Base-by-base conservation (phyloP, 2,113 vertebrate species). In the Psilopogon haemacephalus region DNA sequence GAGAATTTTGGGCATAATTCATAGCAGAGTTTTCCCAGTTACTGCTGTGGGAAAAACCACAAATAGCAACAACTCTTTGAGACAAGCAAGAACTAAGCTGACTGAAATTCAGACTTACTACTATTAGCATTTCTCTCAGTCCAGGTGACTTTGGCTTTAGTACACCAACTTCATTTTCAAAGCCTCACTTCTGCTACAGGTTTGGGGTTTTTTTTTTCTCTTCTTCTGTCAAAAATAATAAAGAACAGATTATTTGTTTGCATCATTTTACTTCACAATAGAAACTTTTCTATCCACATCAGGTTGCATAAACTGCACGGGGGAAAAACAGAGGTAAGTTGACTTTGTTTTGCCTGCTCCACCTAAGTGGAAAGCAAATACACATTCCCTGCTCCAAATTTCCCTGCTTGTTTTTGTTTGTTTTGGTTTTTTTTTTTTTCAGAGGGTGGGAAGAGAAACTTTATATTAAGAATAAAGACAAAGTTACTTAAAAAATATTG, bases 81-180 rank as follows among this genome's bases (percentile, higher is more conserved):
- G 38, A 85, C 9, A 35, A 91, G 48, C 64, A 74, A 81, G 67
- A 89, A 67, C 33, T 76, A 63, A 86, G 60, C 33, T 50, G 70
- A 65, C 59, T 75, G 65, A 90, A 89, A 93, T 12, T 4, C 23
- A 52, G 52, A 16, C 68, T 50, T 55, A 67, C 18, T 5, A 42
- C 19, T 52, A 6, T 86, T 86, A 93, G 69, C 90, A 87, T 84
- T 92, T 84, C 58, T 86, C 58, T 84, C 65, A 64, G 58, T 58
- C 58, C 70, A 58, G 32, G 78, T 30, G 59, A 46, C 0, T 50
- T 86, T 75, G 75, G 62, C 24, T 90, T 93, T 30, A 68, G n/a
- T 46, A 75, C 21, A 90, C 4, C n/a, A 62, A 33, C 35, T 73
- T 78, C 2, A 48, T 46, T 85, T 89, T 67, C 48, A 37, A 75